Percentiles rank a stretch among this genome's conserved stretches.
Evolutionary conservation across 35 echinoderm and acorn worm genomes (phyloP).

Genomic region (Ophioderma brevispina): DNA sequence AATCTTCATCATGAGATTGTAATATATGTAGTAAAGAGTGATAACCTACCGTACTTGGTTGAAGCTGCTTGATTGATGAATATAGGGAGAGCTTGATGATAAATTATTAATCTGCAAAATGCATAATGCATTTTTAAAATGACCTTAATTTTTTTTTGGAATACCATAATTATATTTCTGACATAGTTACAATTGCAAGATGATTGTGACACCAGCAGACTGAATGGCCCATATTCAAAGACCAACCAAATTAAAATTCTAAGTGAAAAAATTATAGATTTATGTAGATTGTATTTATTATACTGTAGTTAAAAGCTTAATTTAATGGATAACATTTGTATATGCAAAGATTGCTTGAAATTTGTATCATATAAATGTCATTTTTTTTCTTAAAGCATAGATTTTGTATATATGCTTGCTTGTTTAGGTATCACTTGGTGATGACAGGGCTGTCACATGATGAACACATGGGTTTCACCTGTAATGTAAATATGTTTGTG

Average conservation of each 20-base stretch:
- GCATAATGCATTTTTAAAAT: too few relatives aligned
- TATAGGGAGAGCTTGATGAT: too few relatives aligned
- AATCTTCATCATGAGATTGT: too few relatives aligned
- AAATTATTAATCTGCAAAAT: too few relatives aligned
- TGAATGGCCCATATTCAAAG: not conserved
- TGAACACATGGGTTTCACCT: not conserved
- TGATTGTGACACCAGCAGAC: not conserved
- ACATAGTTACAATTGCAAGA: not conserved
- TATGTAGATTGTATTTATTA: not conserved
- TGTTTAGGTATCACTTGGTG: not conserved
- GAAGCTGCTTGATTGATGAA: too few relatives aligned
- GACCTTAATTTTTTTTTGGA: not conserved
- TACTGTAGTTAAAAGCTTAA: not conserved
- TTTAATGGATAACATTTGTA: not conserved
- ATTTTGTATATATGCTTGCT: constrained; percentile 11
- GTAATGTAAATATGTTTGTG: not conserved
- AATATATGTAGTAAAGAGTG: too few relatives aligned
- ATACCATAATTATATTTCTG: not conserved
- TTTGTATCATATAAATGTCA: not conserved
- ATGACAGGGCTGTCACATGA: not conserved
- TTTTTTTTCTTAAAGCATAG: not conserved
- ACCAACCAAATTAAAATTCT: not conserved
- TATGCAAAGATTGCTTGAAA: constrained; percentile 1
- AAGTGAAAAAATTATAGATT: not conserved
- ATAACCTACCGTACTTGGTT: too few relatives aligned